Evolutionary conservation across 2,888 invertebrate genomes (phyloP).

Genomic region (Clistopyga incitator): DNA sequence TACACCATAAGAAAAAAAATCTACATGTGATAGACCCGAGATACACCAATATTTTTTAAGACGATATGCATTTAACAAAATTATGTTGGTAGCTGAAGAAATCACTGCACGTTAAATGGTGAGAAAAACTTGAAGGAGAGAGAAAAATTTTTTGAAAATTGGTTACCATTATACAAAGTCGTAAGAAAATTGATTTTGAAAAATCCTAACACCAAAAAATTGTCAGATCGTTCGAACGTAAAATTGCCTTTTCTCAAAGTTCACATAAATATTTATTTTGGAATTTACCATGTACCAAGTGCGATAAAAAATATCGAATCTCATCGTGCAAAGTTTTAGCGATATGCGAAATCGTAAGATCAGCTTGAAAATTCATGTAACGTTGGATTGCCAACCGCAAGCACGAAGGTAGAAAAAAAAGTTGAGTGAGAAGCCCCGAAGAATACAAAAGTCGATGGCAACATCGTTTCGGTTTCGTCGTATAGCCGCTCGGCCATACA

Average conservation of each 20-base stretch:
- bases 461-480: constrained; percentile 47
- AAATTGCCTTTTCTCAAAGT: background rate
- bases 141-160: no score
- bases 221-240: no score
- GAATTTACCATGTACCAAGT: background rate
- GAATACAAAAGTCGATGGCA: constrained; percentile 63
- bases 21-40: no score
- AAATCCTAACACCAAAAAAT: no score
- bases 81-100: no score
- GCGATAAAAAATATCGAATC: background rate
- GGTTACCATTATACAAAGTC: no score
- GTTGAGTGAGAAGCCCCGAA: constrained; percentile 55
- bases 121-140: no score
- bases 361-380: constrained; percentile 16
- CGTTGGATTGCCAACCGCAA: constrained; percentile 6
- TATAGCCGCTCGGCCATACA: constrained; percentile 32
- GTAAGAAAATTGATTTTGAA: no score
- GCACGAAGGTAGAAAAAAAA: constrained; percentile 34
- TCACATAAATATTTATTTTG: background rate
- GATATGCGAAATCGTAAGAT: background rate
- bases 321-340: background rate
- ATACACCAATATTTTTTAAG: no score
- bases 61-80: no score
- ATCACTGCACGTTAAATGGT: no score
- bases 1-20: no score